Base-by-base conservation (phyloP, 2,888 invertebrate species). In the Alcis repandata region DNA sequence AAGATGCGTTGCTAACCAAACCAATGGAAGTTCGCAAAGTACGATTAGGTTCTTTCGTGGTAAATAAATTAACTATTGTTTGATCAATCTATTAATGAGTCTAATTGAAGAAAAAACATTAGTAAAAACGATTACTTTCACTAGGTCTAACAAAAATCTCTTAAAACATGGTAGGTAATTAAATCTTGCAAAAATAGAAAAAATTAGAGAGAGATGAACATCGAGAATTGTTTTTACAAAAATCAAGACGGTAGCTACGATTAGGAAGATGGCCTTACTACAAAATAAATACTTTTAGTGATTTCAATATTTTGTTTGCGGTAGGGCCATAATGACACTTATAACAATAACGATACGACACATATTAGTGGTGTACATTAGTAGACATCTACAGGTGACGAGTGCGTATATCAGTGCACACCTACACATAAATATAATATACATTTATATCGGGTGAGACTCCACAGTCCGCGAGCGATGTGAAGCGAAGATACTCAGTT, bases 331-430 rank as follows among this genome's bases (percentile, higher is more conserved):
- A 78, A 76, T 73, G 8, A 45, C 57, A 36, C 20, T 38, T 38
- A 59, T 10, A 0, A 48, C 49, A 27, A 41, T 33, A 46, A 57
- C 57, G 62, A 69, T 69, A 78, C 73, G 77, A 80, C 82, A 85
- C 83, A 81, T 79, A 82, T 87, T 90, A 90, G 86, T 89, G 77
- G 81, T 86, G 80, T 81, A 72, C 78, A 76, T 90, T 89, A 88
- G 88, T 89, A 73, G 81, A 88, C 86, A 78, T 64, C 86, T 85
- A 89, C 86, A 75, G 70, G 86, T 89, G 84, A 84, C 77, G 74
- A 78, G 89, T 89, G 90, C 85, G 63, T 69, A 69, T 61, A 69
- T 64, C 69, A 75, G 89, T 88, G 87, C 82, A 85, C 78, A 77
- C 71, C 73, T 78, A 72, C 67, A 70, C 43, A 69, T 70, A 65